Evolutionary conservation across 92 coral and sea anemone genomes (phyloP).

Genomic region (Galaxea fascicularis): DNA sequence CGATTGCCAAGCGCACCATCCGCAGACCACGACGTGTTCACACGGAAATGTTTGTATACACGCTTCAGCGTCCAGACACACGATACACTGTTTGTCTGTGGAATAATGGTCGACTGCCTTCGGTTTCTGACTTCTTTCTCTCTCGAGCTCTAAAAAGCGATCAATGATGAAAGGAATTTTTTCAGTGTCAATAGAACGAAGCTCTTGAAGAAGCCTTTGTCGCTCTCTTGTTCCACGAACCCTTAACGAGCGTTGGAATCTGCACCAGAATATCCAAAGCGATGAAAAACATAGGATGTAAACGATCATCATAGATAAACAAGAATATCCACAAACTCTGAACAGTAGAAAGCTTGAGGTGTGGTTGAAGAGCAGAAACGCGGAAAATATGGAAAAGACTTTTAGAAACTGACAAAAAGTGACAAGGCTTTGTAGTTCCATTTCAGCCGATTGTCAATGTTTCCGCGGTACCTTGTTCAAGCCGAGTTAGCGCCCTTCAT

Average conservation of each 20-base stretch:
- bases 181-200: constrained; percentile 81
- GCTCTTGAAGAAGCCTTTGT: constrained; percentile 74
- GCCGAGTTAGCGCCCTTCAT: too few relatives aligned
- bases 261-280: constrained; percentile 65
- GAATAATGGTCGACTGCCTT: constrained; percentile 13
- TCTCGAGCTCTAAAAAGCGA: constrained; percentile 86
- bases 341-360: constrained; percentile 61
- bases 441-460: background rate
- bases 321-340: constrained; percentile 61
- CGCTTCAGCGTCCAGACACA: constrained; percentile 85
- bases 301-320: constrained; percentile 35
- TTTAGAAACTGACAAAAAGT: constrained; percentile 11
- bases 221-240: constrained; percentile 52
- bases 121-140: constrained; percentile 52
- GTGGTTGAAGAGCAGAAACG: constrained; percentile 65
- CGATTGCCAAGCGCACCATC: constrained; percentile 97
- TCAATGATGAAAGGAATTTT: constrained; percentile 91
- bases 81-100: constrained; percentile 79
- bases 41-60: constrained; percentile 91
- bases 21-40: constrained; percentile 85
- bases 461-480: background rate
- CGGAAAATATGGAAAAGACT: constrained; percentile 38
- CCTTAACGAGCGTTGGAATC: constrained; percentile 33
- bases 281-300: constrained; percentile 52
- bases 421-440: constrained; percentile 10